Conservation (phyloP, 2,888 invertebrate genomes). For the Archips crataeganus region DNA sequence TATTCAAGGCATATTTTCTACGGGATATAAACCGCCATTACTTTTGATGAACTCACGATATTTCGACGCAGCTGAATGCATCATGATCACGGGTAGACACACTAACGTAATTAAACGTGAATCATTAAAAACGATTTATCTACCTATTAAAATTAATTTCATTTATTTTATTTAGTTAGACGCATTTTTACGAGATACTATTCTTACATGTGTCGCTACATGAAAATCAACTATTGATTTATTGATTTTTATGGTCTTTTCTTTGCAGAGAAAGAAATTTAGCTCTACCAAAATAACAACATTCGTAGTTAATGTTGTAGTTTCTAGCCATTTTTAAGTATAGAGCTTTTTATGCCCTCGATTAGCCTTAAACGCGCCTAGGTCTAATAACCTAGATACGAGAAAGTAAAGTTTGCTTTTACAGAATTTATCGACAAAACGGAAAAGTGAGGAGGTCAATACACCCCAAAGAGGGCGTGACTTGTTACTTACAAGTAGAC, state of each 20-base stretch:
- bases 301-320: not conserved
- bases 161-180: too few relatives aligned
- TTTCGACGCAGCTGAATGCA: not conserved
- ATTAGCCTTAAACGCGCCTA: not conserved
- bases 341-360: not conserved
- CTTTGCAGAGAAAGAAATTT: too few relatives aligned
- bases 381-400: not conserved
- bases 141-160: too few relatives aligned
- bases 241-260: too few relatives aligned
- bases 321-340: not conserved
- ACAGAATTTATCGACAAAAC: slow-evolving; percentile 2
- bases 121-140: not conserved
- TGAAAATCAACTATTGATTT: too few relatives aligned
- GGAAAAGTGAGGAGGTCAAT: slow-evolving; percentile 15
- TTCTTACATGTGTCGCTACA: too few relatives aligned
- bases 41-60: too few relatives aligned
- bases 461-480: slow-evolving; percentile 16
- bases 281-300: not conserved
- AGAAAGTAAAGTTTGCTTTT: not conserved
- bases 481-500: slow-evolving; percentile 14
- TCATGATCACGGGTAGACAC: not conserved
- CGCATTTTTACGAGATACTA: too few relatives aligned
- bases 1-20: not conserved
- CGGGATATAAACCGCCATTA: too few relatives aligned
- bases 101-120: not conserved